These are phyloP conservation scores for Allolobophora icterica DNA, from an alignment of 2,888 invertebrate species.

Conservation along the genomic window DNA sequence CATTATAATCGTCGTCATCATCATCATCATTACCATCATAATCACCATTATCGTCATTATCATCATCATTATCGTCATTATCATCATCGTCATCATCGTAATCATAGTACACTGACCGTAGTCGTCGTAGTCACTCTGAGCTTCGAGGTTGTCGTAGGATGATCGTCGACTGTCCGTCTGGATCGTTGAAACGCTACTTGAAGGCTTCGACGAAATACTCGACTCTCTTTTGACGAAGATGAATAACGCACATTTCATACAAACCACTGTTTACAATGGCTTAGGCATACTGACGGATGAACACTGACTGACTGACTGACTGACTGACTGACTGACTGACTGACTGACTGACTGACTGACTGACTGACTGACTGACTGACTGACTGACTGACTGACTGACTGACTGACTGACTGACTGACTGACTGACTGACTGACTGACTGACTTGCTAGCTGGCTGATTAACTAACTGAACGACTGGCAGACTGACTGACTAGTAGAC, in stretches of 20 bases:
- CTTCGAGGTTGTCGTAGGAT: constrained; percentile 61
- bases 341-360: too few species aligned
- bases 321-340: too few species aligned
- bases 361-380: too few species aligned
- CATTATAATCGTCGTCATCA: neutral
- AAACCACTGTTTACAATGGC: neutral
- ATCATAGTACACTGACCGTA: constrained; percentile 42
- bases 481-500: too few species aligned
- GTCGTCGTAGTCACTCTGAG: constrained; percentile 52
- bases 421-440: neutral
- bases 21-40: neutral
- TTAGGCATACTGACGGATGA: neutral
- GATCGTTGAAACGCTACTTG: constrained; percentile 46
- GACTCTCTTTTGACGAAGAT: constrained; percentile 32
- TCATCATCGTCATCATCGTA: neutral
- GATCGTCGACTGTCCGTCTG: constrained; percentile 55
- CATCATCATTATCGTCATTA: neutral
- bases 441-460: too few species aligned
- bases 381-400: too few species aligned
- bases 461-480: neutral
- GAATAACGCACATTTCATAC: neutral
- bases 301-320: neutral
- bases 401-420: neutral
- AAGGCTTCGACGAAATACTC: constrained; percentile 36
- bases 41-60: neutral